Evolutionary conservation across 2,113 vertebrate genomes (phyloP).

Genomic region (Perca fluviatilis): DNA sequence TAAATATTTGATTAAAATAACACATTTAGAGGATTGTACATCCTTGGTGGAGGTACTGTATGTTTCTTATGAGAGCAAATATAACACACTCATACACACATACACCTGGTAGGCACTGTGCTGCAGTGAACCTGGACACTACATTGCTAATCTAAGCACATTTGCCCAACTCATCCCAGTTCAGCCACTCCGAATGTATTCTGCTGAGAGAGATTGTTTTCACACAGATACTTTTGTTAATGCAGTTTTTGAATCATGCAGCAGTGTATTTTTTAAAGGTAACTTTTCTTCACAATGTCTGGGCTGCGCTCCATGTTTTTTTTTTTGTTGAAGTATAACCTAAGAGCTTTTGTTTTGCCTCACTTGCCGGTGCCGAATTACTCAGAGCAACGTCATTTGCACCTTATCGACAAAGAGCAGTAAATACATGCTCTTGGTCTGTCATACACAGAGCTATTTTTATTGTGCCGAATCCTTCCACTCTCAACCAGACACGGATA

Average conservation of each 20-base stretch:
- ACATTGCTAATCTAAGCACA: constrained; percentile 33
- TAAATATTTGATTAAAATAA: neutral
- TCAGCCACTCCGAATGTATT: constrained; percentile 20
- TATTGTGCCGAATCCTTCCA: constrained; percentile 52
- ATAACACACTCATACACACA: neutral
- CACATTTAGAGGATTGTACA: neutral
- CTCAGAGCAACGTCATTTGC: constrained; percentile 34
- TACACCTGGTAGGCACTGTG: constrained; percentile 19
- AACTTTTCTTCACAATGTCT: constrained; percentile 26
- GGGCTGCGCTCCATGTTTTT: constrained; percentile 8
- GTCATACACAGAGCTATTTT: constrained; percentile 19
- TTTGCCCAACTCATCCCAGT: constrained; percentile 4
- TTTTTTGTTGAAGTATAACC: constrained; percentile 11
- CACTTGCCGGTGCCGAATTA: neutral
- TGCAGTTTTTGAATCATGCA: constrained; percentile 25
- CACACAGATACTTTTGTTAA: neutral
- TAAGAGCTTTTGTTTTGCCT: constrained; percentile 17
- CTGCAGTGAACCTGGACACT: constrained; percentile 26
- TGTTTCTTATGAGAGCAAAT: neutral
- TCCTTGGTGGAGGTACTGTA: neutral
- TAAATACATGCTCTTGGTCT: constrained; percentile 28
- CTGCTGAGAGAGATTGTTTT: constrained; percentile 33
- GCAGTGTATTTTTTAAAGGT: constrained; percentile 29
- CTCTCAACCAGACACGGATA: constrained; percentile 23
- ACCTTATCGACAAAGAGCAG: constrained; percentile 38